A percentile compares a stretch with the other conserved stretches of the same genome.
These are phyloP conservation scores for Gymnocypris eckloni DNA, from an alignment of 2,797 vertebrate species.

Conservation along the genomic window DNA sequence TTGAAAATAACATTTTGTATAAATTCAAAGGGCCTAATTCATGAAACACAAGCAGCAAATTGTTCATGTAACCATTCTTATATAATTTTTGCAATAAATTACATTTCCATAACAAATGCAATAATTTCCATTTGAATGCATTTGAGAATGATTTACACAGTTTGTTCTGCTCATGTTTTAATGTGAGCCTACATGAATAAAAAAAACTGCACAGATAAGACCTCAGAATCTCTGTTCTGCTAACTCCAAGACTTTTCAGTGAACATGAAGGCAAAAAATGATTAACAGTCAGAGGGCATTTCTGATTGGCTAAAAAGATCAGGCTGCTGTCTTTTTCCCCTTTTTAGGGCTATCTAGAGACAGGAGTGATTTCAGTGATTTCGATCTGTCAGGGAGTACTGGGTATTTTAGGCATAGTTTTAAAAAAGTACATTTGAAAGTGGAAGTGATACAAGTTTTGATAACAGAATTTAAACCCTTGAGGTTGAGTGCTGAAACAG, in stretches of 20 bases:
- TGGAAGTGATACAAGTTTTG: not conserved
- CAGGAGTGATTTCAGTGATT: not conserved
- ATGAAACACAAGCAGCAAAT: not conserved
- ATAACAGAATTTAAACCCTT: not conserved
- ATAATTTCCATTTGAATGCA: conserved; percentile 1
- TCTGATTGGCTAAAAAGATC: not conserved
- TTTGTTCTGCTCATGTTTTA: conserved; percentile 8
- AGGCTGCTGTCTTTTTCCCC: not conserved
- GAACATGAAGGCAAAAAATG: not conserved
- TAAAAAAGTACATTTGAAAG: not conserved
- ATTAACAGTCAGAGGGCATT: not conserved
- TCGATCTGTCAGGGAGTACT: not conserved
- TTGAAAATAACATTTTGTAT: not conserved
- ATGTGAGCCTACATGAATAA: not conserved
- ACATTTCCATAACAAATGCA: not conserved
- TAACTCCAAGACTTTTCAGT: not conserved
- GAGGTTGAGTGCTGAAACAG: not conserved
- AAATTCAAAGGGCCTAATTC: not conserved
- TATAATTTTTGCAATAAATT: not conserved
- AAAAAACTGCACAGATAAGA: not conserved
- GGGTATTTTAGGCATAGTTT: not conserved
- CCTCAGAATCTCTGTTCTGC: not conserved
- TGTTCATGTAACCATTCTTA: not conserved
- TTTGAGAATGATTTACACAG: not conserved
- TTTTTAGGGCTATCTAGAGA: not conserved